Conservation (phyloP, 2,888 invertebrate genomes). For the Heteromurus nitidus region DNA sequence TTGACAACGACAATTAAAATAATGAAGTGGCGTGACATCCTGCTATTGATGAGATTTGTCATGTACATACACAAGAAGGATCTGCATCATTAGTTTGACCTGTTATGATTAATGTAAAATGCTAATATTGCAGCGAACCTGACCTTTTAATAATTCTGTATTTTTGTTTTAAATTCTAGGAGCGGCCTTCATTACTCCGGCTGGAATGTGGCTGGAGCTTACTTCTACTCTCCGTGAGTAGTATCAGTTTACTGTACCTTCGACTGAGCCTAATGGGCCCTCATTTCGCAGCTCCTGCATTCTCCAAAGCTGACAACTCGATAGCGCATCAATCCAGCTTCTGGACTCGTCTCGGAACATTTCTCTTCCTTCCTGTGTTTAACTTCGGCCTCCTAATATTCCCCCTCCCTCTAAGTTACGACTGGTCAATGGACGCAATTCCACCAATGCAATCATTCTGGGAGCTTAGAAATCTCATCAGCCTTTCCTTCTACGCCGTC, state of each 20-base stretch:
- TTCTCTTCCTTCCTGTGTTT: conserved; percentile 92
- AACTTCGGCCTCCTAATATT: conserved; percentile 91
- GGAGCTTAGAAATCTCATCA: conserved; percentile 87
- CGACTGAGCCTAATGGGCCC: conserved; percentile 86
- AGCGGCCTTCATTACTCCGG: conserved; percentile 43
- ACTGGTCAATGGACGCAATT: conserved; percentile 99
- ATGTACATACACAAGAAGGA: too few species aligned
- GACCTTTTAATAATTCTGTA: not conserved
- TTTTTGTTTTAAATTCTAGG: conserved; percentile 25
- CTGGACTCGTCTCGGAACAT: conserved; percentile 90
- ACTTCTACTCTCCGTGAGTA: conserved; percentile 66
- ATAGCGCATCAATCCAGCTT: conserved; percentile 90
- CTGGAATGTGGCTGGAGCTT: conserved; percentile 69
- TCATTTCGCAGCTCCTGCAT: conserved; percentile 81
- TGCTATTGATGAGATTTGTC: too few species aligned
- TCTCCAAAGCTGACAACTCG: conserved; percentile 97
- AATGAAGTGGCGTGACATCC: too few species aligned
- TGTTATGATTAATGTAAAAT: too few species aligned
- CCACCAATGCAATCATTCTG: conserved; percentile 86
- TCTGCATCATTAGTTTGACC: too few species aligned
- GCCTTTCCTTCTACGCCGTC: conserved; percentile 84
- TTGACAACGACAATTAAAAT: too few species aligned
- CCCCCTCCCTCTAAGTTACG: conserved; percentile 93
- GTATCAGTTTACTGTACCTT: conserved; percentile 76
- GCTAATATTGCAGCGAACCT: too few species aligned